Evolutionary conservation across 2,888 invertebrate species (phyloP), one percentile per base, ranked within the genome.

Genomic region (Gari tellinella): DNA sequence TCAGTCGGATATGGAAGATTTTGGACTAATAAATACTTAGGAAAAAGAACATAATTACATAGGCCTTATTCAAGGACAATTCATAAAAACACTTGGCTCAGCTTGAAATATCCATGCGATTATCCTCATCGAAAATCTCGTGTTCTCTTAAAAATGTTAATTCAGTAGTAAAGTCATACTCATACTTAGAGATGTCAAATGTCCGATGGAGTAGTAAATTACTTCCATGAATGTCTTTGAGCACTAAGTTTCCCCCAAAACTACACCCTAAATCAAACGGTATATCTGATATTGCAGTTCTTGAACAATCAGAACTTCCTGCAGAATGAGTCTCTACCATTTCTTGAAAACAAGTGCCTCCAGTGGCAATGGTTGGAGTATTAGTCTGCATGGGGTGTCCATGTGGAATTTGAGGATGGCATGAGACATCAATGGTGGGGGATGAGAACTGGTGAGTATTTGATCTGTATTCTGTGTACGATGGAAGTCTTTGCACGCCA

Each of bases 121-220:
- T 31, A 31, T 31, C 31, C 4, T 31, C 31, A 31, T 31, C 31
- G 10, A 31, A 31, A 7, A 31, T 15, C 21, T 60, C 62, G 4
- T 72, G 52, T 52, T 72, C 70, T 23, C 37, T 19, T 37, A 76
- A 49, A 55, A 66, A 61, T 23, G 53, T 15, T 45, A 58, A 52
- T 38, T 76, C 76, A 40, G 72, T 26, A 31, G 55, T 67, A 61
- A 76, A 76, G 55, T 76, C 70, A 64, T 76, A 76, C 4, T 70
- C 67, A 57, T 76, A 76, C 41, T 43, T 19, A 46, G 31, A 46
- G 46, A 49, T 26, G 57, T 72, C 64, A 72, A 76, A 76, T 23
- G 55, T 46, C 23, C 40, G 52, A 46, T 72, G 67, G 12, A 53
- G 25, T 31, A 67, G 45, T 2, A 72, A 17, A 51, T 41, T 67